Conservation (phyloP, 2,797 vertebrate genomes). For the Hydrocynus forskahlii region DNA sequence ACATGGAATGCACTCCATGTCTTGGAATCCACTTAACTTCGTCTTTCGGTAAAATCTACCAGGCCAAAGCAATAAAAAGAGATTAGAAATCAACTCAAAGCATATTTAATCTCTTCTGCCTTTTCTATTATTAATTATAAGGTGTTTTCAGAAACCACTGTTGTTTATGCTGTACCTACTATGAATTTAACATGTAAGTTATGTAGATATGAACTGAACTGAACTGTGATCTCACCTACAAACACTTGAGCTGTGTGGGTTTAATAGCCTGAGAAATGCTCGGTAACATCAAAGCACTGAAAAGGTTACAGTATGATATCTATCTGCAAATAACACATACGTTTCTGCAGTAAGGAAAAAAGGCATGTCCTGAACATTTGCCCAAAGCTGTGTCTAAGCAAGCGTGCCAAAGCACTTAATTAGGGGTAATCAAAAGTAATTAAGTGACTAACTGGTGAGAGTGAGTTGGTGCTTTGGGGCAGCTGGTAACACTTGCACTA, state of each 20-base stretch:
- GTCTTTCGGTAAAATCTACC: slow-evolving; percentile 95
- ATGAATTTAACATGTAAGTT: background rate
- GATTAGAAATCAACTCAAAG: too few species aligned
- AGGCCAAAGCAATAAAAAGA: background rate
- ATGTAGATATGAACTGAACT: background rate
- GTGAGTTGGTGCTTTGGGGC: slow-evolving; percentile 23
- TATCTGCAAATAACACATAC: background rate
- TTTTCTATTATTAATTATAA: too few species aligned
- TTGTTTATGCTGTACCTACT: too few species aligned
- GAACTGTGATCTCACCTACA: background rate
- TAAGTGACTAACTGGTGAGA: slow-evolving; percentile 39
- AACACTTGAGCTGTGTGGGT: background rate
- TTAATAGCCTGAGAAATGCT: background rate
- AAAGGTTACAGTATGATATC: background rate
- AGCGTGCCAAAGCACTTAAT: slow-evolving; percentile 44
- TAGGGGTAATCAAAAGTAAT: slow-evolving; percentile 49
- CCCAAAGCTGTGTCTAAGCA: slow-evolving; percentile 25
- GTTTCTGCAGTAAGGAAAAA: background rate
- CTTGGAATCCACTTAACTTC: slow-evolving; percentile 95
- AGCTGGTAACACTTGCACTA: slow-evolving; percentile 23
- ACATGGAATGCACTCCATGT: slow-evolving; percentile 97
- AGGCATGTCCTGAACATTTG: slow-evolving; percentile 17
- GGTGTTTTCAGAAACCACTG: too few species aligned
- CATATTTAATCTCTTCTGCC: background rate
- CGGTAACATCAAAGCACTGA: background rate